phyloP scores from a whole-genome alignment of 2,113 vertebrate genomes.

The Rhombomys opimus region DNA sequence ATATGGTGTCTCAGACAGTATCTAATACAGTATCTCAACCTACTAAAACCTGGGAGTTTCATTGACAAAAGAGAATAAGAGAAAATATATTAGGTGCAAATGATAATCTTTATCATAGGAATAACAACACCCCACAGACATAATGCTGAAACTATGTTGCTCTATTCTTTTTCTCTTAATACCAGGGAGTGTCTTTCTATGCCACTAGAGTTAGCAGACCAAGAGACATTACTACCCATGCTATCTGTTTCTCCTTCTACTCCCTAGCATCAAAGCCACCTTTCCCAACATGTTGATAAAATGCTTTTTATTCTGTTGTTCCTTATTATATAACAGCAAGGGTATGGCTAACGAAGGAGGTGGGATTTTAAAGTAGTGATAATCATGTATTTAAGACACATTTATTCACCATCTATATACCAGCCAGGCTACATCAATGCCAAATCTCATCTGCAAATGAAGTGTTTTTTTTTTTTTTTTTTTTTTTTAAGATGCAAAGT shows the following conservation, averaged over 20 bases:
- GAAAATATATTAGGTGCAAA: background rate
- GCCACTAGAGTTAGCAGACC: background rate
- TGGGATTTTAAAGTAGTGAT: background rate
- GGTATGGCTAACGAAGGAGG: background rate
- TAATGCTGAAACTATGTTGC: background rate
- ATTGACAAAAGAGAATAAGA: background rate
- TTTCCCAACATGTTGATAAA: background rate
- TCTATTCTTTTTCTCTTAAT: background rate
- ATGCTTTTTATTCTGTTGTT: background rate
- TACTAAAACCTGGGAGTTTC: background rate
- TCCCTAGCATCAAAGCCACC: background rate
- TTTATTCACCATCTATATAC: background rate
- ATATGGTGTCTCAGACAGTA: background rate
- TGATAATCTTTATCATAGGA: background rate
- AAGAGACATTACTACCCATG: background rate
- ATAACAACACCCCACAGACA: background rate
- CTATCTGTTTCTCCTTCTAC: background rate
- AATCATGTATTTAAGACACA: constrained; percentile 31
- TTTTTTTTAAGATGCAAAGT: background rate
- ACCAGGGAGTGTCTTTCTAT: background rate
- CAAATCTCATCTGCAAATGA: background rate
- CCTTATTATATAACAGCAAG: background rate
- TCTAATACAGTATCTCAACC: background rate
- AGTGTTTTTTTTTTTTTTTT: background rate
- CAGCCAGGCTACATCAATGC: background rate